These are phyloP conservation scores for Buphagus erythrorhynchus DNA, from an alignment of 2,797 vertebrate species.

Conservation along the genomic window DNA sequence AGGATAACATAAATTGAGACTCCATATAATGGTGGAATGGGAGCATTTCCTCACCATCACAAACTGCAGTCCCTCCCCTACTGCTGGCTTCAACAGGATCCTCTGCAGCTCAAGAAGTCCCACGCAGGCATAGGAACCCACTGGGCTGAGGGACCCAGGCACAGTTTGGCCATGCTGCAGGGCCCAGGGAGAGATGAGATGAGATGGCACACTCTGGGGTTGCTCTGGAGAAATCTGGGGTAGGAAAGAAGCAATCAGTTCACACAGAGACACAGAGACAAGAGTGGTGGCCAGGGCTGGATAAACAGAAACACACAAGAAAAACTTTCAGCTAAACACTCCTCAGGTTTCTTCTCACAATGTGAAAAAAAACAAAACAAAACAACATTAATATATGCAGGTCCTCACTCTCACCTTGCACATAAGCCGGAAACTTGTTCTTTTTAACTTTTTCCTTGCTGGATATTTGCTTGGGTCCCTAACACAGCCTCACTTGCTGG, in stretches of 20 bases:
- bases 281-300: not conserved
- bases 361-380: not conserved
- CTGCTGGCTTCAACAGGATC: fast-evolving
- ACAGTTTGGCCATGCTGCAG: fast-evolving
- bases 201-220: fast-evolving
- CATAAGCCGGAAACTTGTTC: not conserved
- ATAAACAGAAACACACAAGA: not conserved
- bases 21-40: fast-evolving
- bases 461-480: not conserved
- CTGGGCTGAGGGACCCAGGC: fast-evolving
- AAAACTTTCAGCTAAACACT: not conserved
- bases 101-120: fast-evolving
- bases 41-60: not conserved
- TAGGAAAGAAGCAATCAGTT: not conserved
- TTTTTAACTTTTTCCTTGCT: not conserved
- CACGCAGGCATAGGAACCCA: fast-evolving
- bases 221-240: not conserved
- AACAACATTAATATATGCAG: not conserved
- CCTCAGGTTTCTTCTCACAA: not conserved
- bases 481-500: fast-evolving
- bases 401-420: not conserved
- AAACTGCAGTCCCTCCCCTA: not conserved
- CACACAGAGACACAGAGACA: not conserved
- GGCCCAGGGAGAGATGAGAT: fast-evolving
- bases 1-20: not conserved